phyloP scores from a whole-genome alignment of 2,113 vertebrate species.

The Lophius piscatorius region DNA sequence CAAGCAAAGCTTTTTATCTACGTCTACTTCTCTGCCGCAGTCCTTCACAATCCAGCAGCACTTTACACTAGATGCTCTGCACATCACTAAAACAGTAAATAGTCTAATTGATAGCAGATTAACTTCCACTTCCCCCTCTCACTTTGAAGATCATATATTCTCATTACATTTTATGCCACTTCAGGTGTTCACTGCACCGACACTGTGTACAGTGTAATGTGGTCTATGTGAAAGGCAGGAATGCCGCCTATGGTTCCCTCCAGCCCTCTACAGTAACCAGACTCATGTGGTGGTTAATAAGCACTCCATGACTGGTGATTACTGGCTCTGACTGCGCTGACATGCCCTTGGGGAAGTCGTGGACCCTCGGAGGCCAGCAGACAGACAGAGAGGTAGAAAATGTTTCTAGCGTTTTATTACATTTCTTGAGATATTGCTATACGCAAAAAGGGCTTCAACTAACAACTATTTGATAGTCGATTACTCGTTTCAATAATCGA shows the following conservation, averaged over 20 bases:
- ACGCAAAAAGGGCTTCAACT: too few species aligned
- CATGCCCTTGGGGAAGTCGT: constrained; percentile 2
- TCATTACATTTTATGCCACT: constrained; percentile 39
- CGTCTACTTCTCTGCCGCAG: constrained; percentile 16
- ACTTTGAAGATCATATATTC: constrained; percentile 13
- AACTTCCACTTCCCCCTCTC: constrained; percentile 11
- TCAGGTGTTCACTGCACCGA: constrained; percentile 2
- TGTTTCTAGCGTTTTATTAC: background rate
- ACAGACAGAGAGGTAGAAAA: background rate
- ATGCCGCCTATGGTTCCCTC: constrained; percentile 37
- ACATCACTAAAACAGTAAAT: background rate
- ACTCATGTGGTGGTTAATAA: constrained; percentile 61
- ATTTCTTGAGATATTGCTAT: background rate
- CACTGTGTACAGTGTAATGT: constrained; percentile 15
- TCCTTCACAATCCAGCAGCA: constrained; percentile 4
- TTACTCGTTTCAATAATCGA: too few species aligned
- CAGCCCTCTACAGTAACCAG: constrained; percentile 17
- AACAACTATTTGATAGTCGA: too few species aligned
- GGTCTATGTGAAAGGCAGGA: constrained; percentile 45
- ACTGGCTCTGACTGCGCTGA: constrained; percentile 34
- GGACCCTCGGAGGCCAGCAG: constrained; percentile 23
- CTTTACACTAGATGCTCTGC: background rate
- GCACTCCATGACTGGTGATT: constrained; percentile 48
- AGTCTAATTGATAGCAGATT: constrained; percentile 20
- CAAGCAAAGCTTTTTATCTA: too few species aligned